These are phyloP conservation scores for Mystacides longicornis DNA, from an alignment of 2,888 invertebrate genomes.

Conservation along the genomic window DNA sequence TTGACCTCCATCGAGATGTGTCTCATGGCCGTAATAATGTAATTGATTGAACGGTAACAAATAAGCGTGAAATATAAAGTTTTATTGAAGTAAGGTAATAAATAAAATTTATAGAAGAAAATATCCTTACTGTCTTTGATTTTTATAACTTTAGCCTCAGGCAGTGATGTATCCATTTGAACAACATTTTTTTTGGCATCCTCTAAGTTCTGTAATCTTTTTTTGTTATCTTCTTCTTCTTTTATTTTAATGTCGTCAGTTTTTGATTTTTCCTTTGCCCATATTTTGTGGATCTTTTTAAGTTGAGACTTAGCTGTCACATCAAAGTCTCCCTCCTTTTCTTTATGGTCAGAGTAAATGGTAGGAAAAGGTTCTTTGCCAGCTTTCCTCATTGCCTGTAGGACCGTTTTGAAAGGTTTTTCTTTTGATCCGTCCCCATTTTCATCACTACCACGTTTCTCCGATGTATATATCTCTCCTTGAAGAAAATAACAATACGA, in stretches of 20 bases:
- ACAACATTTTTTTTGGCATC: constrained; percentile 84
- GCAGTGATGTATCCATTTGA: constrained; percentile 66
- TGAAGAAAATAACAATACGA: constrained; percentile 26
- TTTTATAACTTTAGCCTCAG: constrained; percentile 67
- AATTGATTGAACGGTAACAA: too few species aligned
- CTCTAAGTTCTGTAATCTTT: constrained; percentile 79
- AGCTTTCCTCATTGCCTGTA: constrained; percentile 80
- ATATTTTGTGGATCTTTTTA: constrained; percentile 89
- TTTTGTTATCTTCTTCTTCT: constrained; percentile 73
- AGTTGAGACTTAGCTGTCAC: constrained; percentile 85
- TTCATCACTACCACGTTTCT: constrained; percentile 79
- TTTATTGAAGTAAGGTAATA: too few species aligned
- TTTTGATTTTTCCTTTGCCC: constrained; percentile 73
- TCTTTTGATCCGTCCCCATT: constrained; percentile 75
- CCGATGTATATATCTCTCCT: constrained; percentile 80
- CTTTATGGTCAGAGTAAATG: constrained; percentile 79
- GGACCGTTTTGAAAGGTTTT: constrained; percentile 84
- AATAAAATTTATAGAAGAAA: too few species aligned
- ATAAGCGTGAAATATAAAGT: too few species aligned
- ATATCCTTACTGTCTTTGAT: constrained; percentile 60
- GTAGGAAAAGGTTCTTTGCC: constrained; percentile 82
- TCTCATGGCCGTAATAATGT: too few species aligned
- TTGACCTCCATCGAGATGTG: too few species aligned
- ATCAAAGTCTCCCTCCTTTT: constrained; percentile 61
- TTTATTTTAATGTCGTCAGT: constrained; percentile 67